phyloP scores from a whole-genome alignment of 2,797 vertebrate species.

The Enoplosus armatus region DNA sequence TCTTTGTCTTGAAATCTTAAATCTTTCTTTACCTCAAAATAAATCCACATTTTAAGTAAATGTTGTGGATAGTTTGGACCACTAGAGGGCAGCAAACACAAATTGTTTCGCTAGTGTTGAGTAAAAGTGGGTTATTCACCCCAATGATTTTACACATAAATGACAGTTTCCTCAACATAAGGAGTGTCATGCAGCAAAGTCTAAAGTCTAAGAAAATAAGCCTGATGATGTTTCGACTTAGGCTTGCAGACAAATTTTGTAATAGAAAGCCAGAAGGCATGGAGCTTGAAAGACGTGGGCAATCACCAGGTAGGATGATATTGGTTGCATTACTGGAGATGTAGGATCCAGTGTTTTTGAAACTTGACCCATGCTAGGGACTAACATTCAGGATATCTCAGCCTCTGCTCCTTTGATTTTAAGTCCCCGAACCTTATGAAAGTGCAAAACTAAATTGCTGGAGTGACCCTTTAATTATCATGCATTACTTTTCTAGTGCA shows the following conservation, averaged over 20 bases:
- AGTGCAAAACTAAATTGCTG: neutral
- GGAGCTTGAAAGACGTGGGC: neutral
- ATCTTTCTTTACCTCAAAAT: neutral
- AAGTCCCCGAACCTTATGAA: neutral
- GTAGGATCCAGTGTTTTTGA: neutral
- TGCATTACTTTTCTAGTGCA: neutral
- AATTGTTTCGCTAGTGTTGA: neutral
- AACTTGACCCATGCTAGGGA: neutral
- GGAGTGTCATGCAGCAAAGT: neutral
- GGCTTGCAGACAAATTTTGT: neutral
- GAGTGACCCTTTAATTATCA: neutral
- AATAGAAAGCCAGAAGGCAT: neutral
- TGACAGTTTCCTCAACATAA: neutral
- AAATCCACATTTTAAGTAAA: neutral
- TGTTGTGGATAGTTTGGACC: neutral
- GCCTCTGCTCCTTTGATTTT: slow-evolving; percentile 2
- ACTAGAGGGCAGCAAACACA: slow-evolving; percentile 2
- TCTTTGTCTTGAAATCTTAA: neutral
- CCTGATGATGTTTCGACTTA: too few relatives aligned
- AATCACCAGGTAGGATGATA: neutral
- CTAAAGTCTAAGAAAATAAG: neutral
- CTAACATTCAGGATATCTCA: neutral
- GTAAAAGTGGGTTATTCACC: neutral
- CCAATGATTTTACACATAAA: neutral
- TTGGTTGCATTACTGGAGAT: slow-evolving; percentile 11